Conservation (phyloP, 1,140 invertebrate genomes). For the Limonius californicus region DNA sequence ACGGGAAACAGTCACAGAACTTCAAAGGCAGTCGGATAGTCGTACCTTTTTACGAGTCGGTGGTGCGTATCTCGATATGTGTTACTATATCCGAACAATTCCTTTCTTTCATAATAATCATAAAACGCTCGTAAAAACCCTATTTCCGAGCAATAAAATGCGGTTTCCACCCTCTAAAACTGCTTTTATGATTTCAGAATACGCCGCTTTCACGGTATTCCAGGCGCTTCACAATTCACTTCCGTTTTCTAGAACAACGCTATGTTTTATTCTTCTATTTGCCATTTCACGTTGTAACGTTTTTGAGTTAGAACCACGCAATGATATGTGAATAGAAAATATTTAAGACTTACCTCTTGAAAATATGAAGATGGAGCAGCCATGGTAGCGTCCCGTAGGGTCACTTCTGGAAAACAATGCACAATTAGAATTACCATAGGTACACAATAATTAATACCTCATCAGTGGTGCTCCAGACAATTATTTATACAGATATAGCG, state of each 20-base stretch:
- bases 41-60: not conserved
- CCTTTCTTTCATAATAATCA: not conserved
- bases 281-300: too few species aligned
- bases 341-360: conserved; percentile 1
- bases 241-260: not conserved
- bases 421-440: not conserved
- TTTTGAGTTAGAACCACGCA: too few species aligned
- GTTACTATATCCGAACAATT: not conserved
- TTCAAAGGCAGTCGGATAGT: too few species aligned
- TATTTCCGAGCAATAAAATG: not conserved
- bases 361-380: not conserved
- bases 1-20: not conserved
- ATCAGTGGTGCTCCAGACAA: not conserved
- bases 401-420: not conserved
- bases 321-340: too few species aligned
- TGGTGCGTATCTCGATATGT: not conserved
- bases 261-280: not conserved
- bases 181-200: not conserved
- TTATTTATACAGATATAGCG: not conserved
- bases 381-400: not conserved
- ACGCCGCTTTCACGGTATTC: not conserved
- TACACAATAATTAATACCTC: not conserved
- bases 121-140: not conserved
- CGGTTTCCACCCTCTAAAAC: not conserved
- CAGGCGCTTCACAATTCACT: not conserved